Evolutionary conservation across 1,140 invertebrate genomes (phyloP).

Genomic region (Calliopsis andreniformis): DNA sequence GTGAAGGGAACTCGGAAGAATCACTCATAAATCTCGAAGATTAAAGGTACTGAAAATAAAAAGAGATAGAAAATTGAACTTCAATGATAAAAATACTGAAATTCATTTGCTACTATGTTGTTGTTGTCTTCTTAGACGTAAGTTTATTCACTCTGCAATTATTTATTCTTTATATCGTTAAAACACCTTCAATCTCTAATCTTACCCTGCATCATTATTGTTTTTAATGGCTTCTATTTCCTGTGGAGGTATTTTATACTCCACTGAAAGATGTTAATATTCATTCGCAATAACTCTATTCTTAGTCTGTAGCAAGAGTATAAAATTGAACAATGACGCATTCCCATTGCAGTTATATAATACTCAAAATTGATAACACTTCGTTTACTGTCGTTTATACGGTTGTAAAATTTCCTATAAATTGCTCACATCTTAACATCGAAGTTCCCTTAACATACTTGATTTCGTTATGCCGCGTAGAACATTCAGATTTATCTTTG

Average conservation of each 20-base stretch:
- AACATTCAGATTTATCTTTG: background rate
- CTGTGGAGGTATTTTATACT: background rate
- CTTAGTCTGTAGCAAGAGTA: background rate
- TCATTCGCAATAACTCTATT: background rate
- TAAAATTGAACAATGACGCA: background rate
- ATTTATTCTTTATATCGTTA: too few species aligned
- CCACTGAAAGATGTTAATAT: background rate
- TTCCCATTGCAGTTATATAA: background rate
- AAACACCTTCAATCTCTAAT: background rate
- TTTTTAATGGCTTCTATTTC: too few species aligned
- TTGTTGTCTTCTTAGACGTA: too few species aligned
- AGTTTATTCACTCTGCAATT: too few species aligned
- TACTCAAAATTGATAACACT: background rate
- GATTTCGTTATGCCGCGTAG: background rate
- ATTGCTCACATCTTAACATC: background rate
- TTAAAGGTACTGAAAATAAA: background rate
- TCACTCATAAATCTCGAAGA: background rate
- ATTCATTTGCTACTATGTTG: too few species aligned
- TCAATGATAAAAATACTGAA: background rate
- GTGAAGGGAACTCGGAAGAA: slow-evolving; percentile 7
- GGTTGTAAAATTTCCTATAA: background rate
- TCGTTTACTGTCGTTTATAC: background rate
- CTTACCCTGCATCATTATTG: background rate
- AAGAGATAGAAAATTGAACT: background rate
- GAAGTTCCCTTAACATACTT: background rate